A percentile compares a stretch with the other conserved stretches of the same genome.
Evolutionary conservation across 64 coral and sea anemone species (phyloP).

Genomic region (Actinia equina): DNA sequence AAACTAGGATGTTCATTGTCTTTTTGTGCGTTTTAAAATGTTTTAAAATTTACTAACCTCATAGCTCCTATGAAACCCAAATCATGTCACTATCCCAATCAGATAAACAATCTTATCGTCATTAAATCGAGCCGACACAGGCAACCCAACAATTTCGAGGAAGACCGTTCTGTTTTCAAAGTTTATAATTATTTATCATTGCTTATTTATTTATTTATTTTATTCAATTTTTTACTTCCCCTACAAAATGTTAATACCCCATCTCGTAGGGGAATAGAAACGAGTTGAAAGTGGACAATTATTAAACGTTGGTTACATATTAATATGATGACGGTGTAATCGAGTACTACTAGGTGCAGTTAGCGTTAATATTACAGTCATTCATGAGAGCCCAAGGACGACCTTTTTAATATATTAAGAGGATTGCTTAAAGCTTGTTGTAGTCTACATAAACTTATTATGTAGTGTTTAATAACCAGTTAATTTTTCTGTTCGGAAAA

Average conservation of each 20-base stretch:
- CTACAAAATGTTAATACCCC: no score
- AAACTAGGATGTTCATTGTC: neutral
- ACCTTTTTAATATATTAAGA: no score
- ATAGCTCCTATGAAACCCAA: neutral
- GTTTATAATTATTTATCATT: no score
- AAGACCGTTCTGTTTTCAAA: no score
- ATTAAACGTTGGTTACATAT: neutral
- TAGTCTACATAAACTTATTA: neutral
- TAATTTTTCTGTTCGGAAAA: neutral
- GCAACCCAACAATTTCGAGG: neutral
- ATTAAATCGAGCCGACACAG: neutral
- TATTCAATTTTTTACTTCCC: no score
- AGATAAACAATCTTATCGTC: neutral
- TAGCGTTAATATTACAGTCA: neutral
- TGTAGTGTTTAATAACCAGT: neutral
- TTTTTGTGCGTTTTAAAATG: no score
- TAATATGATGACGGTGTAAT: neutral
- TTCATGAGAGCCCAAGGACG: neutral
- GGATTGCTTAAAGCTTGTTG: neutral
- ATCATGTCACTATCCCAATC: neutral
- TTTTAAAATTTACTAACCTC: neutral
- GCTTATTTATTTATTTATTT: no score
- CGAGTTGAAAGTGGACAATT: neutral
- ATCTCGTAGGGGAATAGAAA: no score
- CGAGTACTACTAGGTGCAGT: neutral